A percentile compares a stretch with the other conserved stretches of the same genome.
phyloP scores from a whole-genome alignment of 2,888 invertebrate genomes.

The Drosophila kokeensis region DNA sequence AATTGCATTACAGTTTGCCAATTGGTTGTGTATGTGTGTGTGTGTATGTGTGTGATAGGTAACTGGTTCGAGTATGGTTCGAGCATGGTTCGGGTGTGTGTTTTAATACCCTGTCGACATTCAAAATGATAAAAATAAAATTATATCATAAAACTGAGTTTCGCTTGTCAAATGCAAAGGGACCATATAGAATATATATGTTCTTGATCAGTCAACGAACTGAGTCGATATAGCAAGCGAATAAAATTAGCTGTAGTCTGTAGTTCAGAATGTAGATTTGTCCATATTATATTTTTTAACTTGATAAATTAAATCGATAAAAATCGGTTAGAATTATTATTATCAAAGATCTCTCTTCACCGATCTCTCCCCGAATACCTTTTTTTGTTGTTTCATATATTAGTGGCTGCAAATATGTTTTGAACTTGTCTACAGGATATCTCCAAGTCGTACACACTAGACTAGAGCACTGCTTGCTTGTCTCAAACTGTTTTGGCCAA shows the following conservation, averaged over 20 bases:
- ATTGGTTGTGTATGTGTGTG: constrained; percentile 6
- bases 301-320: not conserved
- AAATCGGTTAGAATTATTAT: not conserved
- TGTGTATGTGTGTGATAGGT: constrained; percentile 9
- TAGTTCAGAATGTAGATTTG: not conserved
- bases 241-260: not conserved
- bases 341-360: not conserved
- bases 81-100: not conserved
- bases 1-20: constrained; percentile 7
- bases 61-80: constrained; percentile 30
- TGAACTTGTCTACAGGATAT: not conserved
- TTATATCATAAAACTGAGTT: not conserved
- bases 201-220: not conserved
- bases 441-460: not conserved
- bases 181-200: not conserved
- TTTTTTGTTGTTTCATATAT: not conserved
- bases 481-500: constrained; percentile 37
- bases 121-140: not conserved
- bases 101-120: not conserved
- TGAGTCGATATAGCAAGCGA: not conserved
- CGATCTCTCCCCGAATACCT: not conserved
- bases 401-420: not conserved
- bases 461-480: not conserved
- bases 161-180: too few species aligned
- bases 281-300: too few species aligned